These are phyloP conservation scores for Atethmia centrago DNA, from an alignment of 2,888 invertebrate genomes.

Conservation along the genomic window DNA sequence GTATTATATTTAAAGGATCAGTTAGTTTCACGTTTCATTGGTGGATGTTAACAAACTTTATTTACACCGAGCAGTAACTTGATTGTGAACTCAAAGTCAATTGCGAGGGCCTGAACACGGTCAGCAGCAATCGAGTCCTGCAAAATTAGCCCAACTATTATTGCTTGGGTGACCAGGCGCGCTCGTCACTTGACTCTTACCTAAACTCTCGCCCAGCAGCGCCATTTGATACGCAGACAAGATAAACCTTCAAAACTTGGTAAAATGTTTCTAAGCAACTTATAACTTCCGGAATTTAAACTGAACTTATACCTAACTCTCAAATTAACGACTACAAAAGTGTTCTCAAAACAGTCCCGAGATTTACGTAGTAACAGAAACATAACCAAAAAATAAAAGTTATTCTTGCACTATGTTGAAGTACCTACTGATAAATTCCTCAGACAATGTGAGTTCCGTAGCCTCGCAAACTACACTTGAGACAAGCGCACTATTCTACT, in stretches of 20 bases:
- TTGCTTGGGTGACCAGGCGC: slow-evolving; percentile 28
- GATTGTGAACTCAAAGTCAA: slow-evolving; percentile 50
- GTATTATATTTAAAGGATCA: slow-evolving; percentile 24
- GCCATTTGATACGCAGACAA: background rate
- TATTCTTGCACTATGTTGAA: background rate
- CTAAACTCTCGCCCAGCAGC: background rate
- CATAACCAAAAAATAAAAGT: slow-evolving; percentile 5
- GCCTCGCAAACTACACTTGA: slow-evolving; percentile 11
- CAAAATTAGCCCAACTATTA: slow-evolving; percentile 46
- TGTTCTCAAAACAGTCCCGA: slow-evolving; percentile 13
- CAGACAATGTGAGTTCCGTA: slow-evolving; percentile 1
- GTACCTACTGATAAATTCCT: background rate
- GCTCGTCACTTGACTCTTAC: slow-evolving; percentile 11
- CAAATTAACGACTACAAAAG: slow-evolving; percentile 11
- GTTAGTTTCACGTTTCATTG: slow-evolving; percentile 36
- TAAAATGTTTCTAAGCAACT: background rate
- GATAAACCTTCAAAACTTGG: background rate
- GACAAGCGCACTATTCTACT: slow-evolving; percentile 11
- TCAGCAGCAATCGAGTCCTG: slow-evolving; percentile 18
- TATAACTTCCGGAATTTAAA: slow-evolving; percentile 6
- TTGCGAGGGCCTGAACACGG: slow-evolving; percentile 39
- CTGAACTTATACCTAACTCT: slow-evolving; percentile 1
- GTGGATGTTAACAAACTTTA: slow-evolving; percentile 52
- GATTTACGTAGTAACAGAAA: background rate
- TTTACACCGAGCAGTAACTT: slow-evolving; percentile 54